Evolutionary conservation across 2,113 vertebrate species (phyloP).

Genomic region (Corynorhinus townsendii): DNA sequence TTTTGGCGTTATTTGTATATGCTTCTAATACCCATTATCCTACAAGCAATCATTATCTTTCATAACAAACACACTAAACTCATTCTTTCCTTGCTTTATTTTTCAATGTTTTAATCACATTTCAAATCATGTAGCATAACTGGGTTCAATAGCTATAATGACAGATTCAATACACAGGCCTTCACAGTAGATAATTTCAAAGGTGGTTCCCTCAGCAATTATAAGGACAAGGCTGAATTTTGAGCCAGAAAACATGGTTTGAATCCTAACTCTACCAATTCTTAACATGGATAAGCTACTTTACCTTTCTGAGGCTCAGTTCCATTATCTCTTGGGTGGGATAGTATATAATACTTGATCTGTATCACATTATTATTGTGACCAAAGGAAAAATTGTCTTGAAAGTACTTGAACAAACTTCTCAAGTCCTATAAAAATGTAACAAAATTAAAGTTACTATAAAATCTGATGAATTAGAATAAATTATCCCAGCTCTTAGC

Average conservation of each 20-base stretch:
- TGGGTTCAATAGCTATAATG: not conserved
- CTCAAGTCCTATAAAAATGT: not conserved
- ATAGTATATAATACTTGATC: not conserved
- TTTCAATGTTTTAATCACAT: constrained; percentile 26
- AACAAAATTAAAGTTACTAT: not conserved
- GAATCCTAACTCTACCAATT: not conserved
- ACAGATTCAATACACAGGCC: not conserved
- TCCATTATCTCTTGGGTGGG: not conserved
- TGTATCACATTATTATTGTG: not conserved
- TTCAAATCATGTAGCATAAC: not conserved
- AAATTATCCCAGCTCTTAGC: constrained; percentile 20
- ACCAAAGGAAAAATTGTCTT: not conserved
- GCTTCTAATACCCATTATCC: not conserved
- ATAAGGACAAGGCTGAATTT: not conserved
- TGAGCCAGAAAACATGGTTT: not conserved
- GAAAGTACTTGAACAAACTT: not conserved
- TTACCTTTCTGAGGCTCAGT: not conserved
- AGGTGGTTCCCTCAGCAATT: not conserved
- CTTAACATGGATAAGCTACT: not conserved
- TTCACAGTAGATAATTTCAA: not conserved
- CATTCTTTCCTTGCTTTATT: constrained; percentile 17
- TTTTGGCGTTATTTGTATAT: constrained; percentile 14
- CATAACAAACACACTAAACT: not conserved
- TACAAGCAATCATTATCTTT: not conserved
- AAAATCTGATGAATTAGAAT: constrained; percentile 25